These are phyloP conservation scores for Teleiodes luculella DNA, from an alignment of 2,888 invertebrate genomes.

Conservation along the genomic window DNA sequence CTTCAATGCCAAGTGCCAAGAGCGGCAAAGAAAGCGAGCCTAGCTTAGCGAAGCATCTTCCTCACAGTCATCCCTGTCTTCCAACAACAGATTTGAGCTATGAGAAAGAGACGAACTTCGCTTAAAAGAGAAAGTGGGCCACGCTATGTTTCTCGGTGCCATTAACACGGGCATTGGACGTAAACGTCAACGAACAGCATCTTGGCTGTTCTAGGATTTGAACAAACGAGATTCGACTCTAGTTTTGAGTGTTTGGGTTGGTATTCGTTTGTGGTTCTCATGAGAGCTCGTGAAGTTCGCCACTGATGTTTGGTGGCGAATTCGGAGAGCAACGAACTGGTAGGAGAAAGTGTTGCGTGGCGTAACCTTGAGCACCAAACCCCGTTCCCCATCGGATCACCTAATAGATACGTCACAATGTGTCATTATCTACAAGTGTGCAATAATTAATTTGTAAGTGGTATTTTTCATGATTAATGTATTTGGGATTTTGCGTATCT, in stretches of 20 bases:
- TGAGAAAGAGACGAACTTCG: conserved; percentile 63
- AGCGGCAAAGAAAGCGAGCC: conserved; percentile 76
- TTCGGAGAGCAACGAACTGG: conserved; percentile 76
- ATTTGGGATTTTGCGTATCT: too few relatives aligned
- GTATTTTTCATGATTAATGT: too few relatives aligned
- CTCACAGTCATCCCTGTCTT: conserved; percentile 59
- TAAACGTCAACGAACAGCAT: conserved; percentile 65
- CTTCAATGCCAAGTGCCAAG: conserved; percentile 76
- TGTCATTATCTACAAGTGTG: conserved; percentile 13
- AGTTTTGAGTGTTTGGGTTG: conserved; percentile 21
- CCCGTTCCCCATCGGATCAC: conserved; percentile 49
- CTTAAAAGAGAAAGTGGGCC: conserved; percentile 79
- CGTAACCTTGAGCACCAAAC: conserved; percentile 71
- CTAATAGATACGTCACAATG: conserved; percentile 63
- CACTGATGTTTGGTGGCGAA: conserved; percentile 56
- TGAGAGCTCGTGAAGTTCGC: conserved; percentile 26
- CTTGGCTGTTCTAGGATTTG: conserved; percentile 33
- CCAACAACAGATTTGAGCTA: conserved; percentile 34
- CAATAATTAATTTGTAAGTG: conserved; percentile 29
- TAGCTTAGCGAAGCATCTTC: conserved; percentile 54
- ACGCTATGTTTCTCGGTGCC: conserved; percentile 75
- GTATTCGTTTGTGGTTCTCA: conserved; percentile 30
- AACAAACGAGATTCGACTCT: conserved; percentile 25
- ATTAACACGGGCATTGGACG: conserved; percentile 76
- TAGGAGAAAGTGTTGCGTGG: conserved; percentile 70